These are phyloP conservation scores for Callimorpha dominula DNA, from an alignment of 2,888 invertebrate genomes.

Conservation along the genomic window DNA sequence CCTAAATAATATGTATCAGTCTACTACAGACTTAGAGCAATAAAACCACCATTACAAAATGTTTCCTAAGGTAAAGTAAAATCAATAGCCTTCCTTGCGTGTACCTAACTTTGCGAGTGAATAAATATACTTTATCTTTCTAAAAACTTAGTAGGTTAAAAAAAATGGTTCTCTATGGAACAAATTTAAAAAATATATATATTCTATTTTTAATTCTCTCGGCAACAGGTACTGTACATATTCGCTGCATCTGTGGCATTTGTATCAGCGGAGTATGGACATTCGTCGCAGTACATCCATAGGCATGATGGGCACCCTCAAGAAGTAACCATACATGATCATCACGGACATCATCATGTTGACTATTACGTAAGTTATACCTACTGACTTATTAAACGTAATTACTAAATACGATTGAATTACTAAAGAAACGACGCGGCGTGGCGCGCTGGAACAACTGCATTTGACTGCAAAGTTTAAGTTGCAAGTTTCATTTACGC, in stretches of 20 bases:
- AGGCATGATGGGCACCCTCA: constrained; percentile 45
- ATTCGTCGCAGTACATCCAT: constrained; percentile 69
- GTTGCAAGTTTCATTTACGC: too few species aligned
- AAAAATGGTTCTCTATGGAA: background rate
- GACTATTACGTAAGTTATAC: constrained; percentile 42
- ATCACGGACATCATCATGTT: constrained; percentile 30
- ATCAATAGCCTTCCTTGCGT: background rate
- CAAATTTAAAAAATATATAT: background rate
- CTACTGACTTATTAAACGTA: background rate
- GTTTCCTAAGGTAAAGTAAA: constrained; percentile 48
- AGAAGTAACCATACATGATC: constrained; percentile 25
- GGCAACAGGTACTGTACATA: constrained; percentile 27
- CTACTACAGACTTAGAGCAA: constrained; percentile 30
- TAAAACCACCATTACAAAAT: constrained; percentile 35
- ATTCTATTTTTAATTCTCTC: background rate
- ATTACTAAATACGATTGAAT: too few species aligned
- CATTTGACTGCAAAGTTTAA: too few species aligned
- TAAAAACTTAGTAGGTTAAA: background rate
- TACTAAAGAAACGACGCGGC: too few species aligned
- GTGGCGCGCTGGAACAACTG: too few species aligned
- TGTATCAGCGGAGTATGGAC: constrained; percentile 62
- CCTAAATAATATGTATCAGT: constrained; percentile 50
- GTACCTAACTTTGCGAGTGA: background rate
- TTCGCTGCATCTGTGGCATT: constrained; percentile 40
- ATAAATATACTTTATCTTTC: background rate